These are phyloP conservation scores for Spodoptera littoralis DNA, from an alignment of 2,888 invertebrate species.

Conservation along the genomic window DNA sequence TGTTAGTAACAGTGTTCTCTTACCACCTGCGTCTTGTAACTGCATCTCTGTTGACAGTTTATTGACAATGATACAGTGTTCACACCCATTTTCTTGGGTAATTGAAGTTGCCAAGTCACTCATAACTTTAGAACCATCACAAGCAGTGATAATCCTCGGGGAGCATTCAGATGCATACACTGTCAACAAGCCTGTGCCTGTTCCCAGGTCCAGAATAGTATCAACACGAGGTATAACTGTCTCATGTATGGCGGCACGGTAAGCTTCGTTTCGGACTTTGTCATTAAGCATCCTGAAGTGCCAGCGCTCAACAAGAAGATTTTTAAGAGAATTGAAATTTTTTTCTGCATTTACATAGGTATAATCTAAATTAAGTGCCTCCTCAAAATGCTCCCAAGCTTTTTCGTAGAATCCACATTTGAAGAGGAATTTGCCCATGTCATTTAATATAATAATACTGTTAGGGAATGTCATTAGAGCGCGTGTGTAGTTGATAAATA, in stretches of 20 bases:
- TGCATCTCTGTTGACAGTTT: slow-evolving; percentile 89
- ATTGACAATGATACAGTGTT: slow-evolving; percentile 85
- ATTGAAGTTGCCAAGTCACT: slow-evolving; percentile 85
- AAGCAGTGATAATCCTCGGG: slow-evolving; percentile 89
- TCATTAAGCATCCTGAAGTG: slow-evolving; percentile 96
- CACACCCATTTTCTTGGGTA: slow-evolving; percentile 85
- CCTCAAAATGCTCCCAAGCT: slow-evolving; percentile 88
- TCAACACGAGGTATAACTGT: slow-evolving; percentile 81
- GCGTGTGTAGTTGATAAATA: slow-evolving; percentile 72
- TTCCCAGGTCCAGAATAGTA: slow-evolving; percentile 92
- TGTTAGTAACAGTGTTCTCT: slow-evolving; percentile 91
- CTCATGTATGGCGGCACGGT: slow-evolving; percentile 89
- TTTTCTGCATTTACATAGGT: slow-evolving; percentile 89
- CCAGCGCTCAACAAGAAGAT: slow-evolving; percentile 93
- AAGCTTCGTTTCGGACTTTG: slow-evolving; percentile 90
- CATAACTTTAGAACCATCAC: slow-evolving; percentile 91
- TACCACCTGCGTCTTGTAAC: slow-evolving; percentile 86
- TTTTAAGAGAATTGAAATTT: slow-evolving; percentile 91
- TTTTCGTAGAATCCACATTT: slow-evolving; percentile 88
- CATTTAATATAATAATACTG: slow-evolving; percentile 73
- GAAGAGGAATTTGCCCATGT: slow-evolving; percentile 78
- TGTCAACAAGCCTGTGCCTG: slow-evolving; percentile 93
- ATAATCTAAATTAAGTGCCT: slow-evolving; percentile 83
- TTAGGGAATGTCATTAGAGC: slow-evolving; percentile 71
- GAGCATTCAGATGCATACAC: slow-evolving; percentile 90